Evolutionary conservation across 30 jellyfish, hydroid and myxozoan species (phyloP), one percentile per base, ranked within the genome.

Genomic region (Hydractinia symbiolongicarpus): DNA sequence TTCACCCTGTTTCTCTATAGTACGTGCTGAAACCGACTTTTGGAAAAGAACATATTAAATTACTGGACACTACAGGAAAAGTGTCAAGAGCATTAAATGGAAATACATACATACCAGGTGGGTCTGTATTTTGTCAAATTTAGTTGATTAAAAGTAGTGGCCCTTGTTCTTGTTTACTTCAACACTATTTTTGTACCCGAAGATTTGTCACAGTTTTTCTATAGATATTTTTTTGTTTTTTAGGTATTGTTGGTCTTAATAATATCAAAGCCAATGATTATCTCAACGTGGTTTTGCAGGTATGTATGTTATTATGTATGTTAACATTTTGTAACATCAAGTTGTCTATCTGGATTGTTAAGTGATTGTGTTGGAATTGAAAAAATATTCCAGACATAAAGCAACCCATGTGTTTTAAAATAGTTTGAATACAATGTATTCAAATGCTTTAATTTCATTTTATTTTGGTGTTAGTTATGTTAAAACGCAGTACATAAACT

Each of bases 231-330:
- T 40, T 58, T 61, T 79, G 54, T 81, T n/a, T 83, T 54, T 0
- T 4, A 83, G 98, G 98, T 5, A 86, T 94, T 14, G 97, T 94
- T 57, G 99, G 99, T 2, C 67, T 94, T 83, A 94, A 94, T 56
- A 94, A 94, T 78, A 94, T 94, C 82, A 88, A 89, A 61, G 99
- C 96, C 50, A 94, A 89, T 62, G 99, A 94, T 77, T 89, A 94
- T 71, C 77, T 94, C 55, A 94, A 94, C 79, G 99, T 94, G 67
- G 95, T 94, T 74, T 72, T 91, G 49, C 97, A 90, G 90, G 97
- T 90, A 53, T 13, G 44, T 30, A 30, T 30, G 44, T 30, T 0
- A 30, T 30, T 30, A 30, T 2, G 44, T 30, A 2, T 2, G 2
- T 0, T 30, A 30, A 30, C 1, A 30, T 30, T 30, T 30, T 30